phyloP scores from a whole-genome alignment of 2,797 vertebrate species.

The Onychomys leucogaster region DNA sequence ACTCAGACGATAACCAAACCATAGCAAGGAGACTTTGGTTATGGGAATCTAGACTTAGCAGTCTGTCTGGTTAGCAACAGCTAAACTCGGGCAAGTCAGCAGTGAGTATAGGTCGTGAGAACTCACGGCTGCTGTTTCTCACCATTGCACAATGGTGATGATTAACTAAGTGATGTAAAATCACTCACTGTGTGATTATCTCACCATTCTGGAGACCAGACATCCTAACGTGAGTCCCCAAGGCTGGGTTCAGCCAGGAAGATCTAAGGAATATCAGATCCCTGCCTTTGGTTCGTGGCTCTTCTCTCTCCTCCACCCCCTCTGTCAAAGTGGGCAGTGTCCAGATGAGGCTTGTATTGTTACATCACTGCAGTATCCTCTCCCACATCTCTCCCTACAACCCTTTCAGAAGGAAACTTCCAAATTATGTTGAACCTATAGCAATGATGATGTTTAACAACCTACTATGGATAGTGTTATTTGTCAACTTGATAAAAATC shows the following conservation, averaged over 20 bases:
- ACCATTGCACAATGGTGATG: background rate
- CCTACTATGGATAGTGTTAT: background rate
- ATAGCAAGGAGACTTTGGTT: background rate
- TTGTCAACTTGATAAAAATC: background rate
- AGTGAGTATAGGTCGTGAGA: background rate
- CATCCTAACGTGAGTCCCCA: background rate
- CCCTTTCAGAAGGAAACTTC: background rate
- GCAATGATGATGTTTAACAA: background rate
- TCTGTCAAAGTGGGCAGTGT: background rate
- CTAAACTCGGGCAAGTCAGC: background rate
- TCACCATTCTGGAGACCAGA: background rate
- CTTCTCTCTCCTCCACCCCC: background rate
- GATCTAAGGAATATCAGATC: background rate
- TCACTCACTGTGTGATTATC: background rate
- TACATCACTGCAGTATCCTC: background rate
- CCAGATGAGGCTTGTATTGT: background rate
- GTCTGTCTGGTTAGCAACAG: background rate
- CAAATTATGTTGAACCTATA: background rate
- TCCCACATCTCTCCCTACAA: background rate
- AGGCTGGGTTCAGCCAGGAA: background rate
- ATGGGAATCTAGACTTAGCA: background rate
- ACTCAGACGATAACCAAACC: background rate
- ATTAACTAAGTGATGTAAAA: background rate
- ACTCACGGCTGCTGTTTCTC: background rate
- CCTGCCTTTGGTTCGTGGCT: background rate